These are phyloP conservation scores for Candoia aspera DNA, from an alignment of 2,113 vertebrate species.

Conservation along the genomic window DNA sequence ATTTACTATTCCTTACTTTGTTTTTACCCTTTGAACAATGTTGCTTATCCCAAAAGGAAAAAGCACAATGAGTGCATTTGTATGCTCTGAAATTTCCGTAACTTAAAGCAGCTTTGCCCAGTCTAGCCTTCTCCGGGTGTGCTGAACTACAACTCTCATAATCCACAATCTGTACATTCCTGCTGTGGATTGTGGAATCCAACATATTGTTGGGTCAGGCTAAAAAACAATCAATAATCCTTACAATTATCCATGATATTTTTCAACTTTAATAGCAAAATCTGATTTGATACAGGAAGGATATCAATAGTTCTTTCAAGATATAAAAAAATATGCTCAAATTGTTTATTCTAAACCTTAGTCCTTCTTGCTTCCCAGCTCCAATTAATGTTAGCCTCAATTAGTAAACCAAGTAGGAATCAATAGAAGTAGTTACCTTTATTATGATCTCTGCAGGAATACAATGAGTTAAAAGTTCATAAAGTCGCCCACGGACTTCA, in stretches of 20 bases:
- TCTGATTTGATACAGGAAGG: neutral
- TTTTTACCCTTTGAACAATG: neutral
- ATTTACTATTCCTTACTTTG: neutral
- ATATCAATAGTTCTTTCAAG: neutral
- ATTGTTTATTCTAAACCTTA: neutral
- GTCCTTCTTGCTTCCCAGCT: neutral
- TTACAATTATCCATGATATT: neutral
- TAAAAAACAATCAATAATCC: neutral
- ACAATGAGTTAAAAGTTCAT: constrained; percentile 95
- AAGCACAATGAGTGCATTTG: neutral
- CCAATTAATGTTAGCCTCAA: neutral
- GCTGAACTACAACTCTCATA: neutral
- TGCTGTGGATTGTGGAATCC: neutral
- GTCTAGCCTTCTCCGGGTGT: neutral
- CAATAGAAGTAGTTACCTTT: constrained; percentile 80
- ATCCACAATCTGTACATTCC: neutral
- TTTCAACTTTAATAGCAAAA: neutral
- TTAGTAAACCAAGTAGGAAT: neutral
- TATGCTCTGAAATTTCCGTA: neutral
- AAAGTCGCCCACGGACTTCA: constrained; percentile 91
- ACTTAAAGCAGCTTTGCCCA: neutral
- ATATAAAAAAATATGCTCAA: neutral
- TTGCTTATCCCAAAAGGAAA: neutral
- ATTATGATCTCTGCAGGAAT: constrained; percentile 96
- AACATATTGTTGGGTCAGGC: neutral